These are phyloP conservation scores for Rotaria macrura DNA, from an alignment of 2,888 invertebrate species.

Conservation along the genomic window DNA sequence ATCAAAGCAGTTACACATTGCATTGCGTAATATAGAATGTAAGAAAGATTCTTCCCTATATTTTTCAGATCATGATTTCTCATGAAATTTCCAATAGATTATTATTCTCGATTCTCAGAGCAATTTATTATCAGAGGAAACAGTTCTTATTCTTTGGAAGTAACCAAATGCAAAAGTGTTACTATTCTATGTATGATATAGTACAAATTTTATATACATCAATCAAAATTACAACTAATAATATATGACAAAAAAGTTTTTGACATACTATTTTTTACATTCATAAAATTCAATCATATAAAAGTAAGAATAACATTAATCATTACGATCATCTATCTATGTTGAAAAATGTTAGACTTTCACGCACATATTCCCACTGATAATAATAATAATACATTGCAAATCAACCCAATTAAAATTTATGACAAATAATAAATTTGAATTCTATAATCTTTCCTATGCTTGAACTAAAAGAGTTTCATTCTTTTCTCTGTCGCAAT, in stretches of 20 bases:
- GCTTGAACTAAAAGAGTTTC: not conserved
- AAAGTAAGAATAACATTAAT: not conserved
- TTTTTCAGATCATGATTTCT: too few relatives aligned
- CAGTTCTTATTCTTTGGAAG: not conserved
- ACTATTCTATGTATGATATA: not conserved
- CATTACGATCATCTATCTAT: not conserved
- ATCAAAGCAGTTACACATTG: too few relatives aligned
- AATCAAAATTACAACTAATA: not conserved
- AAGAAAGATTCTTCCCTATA: too few relatives aligned
- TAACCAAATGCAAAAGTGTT: not conserved
- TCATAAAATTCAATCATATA: not conserved
- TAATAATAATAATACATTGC: not conserved
- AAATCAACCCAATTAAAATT: not conserved
- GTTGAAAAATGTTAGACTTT: not conserved
- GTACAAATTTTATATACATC: not conserved
- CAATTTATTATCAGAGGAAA: not conserved
- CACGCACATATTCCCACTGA: not conserved
- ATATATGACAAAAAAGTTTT: not conserved
- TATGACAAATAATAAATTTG: not conserved
- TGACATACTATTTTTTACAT: not conserved
- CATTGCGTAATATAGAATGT: too few relatives aligned
- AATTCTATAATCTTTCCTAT: not conserved
- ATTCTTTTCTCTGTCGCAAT: not conserved
- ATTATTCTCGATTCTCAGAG: too few relatives aligned
- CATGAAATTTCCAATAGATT: too few relatives aligned